Evolutionary conservation across 2,888 invertebrate species (phyloP).

Genomic region (Gymnocheta viridis): DNA sequence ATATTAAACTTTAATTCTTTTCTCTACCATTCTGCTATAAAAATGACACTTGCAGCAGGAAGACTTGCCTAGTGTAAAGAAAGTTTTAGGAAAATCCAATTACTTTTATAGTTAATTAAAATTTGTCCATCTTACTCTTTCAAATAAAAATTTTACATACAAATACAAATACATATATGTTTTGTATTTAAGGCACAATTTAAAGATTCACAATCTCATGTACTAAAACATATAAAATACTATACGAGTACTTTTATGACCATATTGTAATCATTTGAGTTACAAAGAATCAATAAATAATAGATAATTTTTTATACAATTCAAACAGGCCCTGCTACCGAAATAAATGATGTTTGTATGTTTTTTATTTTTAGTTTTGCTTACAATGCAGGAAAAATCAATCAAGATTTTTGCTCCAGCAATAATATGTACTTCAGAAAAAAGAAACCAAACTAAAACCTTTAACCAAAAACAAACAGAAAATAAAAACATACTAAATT

Average conservation of each 20-base stretch:
- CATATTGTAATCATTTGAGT: conserved; percentile 53
- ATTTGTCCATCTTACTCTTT: not conserved
- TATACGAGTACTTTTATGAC: conserved; percentile 22
- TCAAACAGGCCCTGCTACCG: not conserved
- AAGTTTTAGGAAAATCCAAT: too few species aligned
- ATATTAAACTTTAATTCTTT: too few species aligned
- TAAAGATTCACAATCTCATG: not conserved
- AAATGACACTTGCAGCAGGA: too few species aligned
- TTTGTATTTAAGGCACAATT: not conserved
- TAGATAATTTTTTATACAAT: conserved; percentile 34
- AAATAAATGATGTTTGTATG: not conserved
- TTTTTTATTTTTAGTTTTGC: conserved; percentile 47
- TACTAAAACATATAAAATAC: not conserved
- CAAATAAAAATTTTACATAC: not conserved
- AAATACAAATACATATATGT: too few species aligned
- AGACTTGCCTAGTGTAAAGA: too few species aligned
- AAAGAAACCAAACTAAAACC: not conserved
- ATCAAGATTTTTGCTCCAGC: conserved; percentile 45
- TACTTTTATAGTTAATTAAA: not conserved
- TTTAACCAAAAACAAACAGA: not conserved
- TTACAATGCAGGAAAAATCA: conserved; percentile 65
- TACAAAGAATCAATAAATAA: conserved; percentile 59
- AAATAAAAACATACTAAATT: not conserved
- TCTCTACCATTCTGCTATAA: too few species aligned
- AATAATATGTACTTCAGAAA: conserved; percentile 2